Evolutionary conservation across 2,888 invertebrate species (phyloP).

Genomic region (Dryomyza anilis): DNA sequence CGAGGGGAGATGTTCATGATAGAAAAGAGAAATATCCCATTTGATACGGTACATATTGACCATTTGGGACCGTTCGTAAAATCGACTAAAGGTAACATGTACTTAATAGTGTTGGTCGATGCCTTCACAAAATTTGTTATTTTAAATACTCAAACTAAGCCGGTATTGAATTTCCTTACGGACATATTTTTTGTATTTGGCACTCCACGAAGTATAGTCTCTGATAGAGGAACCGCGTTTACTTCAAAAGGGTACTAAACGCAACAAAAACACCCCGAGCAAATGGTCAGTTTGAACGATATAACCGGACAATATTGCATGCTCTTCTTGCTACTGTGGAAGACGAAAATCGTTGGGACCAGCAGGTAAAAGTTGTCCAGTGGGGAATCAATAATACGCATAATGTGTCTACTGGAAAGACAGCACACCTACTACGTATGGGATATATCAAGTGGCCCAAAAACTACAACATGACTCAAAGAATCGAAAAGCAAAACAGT

Average conservation of each 20-base stretch:
- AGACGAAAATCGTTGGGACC: constrained; percentile 11
- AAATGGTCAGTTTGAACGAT: not conserved
- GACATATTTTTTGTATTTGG: constrained; percentile 11
- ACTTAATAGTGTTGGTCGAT: constrained; percentile 10
- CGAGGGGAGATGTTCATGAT: constrained; percentile 21
- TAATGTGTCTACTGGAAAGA: not conserved
- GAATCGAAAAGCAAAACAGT: constrained; percentile 14
- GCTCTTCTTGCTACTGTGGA: not conserved
- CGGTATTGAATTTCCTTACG: constrained; percentile 7
- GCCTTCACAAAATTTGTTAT: constrained; percentile 14
- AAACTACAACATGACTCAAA: constrained; percentile 8
- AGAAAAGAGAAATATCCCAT: constrained; percentile 17
- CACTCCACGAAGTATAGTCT: constrained; percentile 15
- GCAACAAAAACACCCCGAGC: constrained; percentile 19
- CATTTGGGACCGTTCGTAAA: constrained; percentile 23
- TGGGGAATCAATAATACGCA: not conserved
- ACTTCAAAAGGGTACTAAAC: constrained; percentile 14
- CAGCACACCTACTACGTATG: constrained; percentile 18
- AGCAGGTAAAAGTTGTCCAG: constrained; percentile 18
- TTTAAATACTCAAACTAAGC: constrained; percentile 18
- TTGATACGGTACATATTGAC: constrained; percentile 17
- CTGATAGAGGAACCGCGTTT: constrained; percentile 20
- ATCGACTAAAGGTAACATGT: constrained; percentile 21
- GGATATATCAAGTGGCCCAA: constrained; percentile 20
- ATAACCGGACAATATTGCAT: not conserved